Evolutionary conservation across 2,113 vertebrate genomes (phyloP).

Genomic region (Cryptoleucopteryx plumbea): DNA sequence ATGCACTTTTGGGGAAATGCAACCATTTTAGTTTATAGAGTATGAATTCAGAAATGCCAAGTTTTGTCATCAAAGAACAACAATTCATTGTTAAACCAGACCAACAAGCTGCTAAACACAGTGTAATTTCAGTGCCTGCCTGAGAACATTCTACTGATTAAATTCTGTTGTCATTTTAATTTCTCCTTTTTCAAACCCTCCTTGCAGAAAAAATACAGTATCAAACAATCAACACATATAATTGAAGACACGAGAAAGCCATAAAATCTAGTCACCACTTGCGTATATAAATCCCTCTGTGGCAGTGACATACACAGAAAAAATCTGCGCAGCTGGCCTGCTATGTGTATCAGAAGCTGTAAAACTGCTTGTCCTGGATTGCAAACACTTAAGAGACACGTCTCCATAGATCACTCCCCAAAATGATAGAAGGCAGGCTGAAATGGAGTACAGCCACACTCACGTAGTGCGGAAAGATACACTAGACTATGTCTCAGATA

Average conservation of each 20-base stretch:
- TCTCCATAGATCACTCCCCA: not conserved
- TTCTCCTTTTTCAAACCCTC: not conserved
- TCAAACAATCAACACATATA: not conserved
- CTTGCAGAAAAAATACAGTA: not conserved
- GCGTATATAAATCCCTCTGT: not conserved
- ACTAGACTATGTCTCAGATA: not conserved
- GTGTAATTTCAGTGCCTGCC: not conserved
- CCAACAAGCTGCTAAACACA: not conserved
- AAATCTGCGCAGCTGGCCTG: not conserved
- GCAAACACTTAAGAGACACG: not conserved
- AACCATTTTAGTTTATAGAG: not conserved
- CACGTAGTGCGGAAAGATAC: not conserved
- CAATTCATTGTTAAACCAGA: not conserved
- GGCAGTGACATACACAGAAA: not conserved
- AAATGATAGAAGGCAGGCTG: not conserved
- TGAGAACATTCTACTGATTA: not conserved
- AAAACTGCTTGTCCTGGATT: not conserved
- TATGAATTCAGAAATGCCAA: not conserved
- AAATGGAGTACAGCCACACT: not conserved
- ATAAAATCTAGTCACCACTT: not conserved
- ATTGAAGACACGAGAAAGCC: not conserved
- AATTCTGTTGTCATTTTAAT: not conserved
- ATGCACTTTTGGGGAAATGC: not conserved
- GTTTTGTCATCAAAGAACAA: not conserved
- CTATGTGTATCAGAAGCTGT: not conserved